phyloP scores from a whole-genome alignment of 2,888 invertebrate species.

The Calameuta filiformis region DNA sequence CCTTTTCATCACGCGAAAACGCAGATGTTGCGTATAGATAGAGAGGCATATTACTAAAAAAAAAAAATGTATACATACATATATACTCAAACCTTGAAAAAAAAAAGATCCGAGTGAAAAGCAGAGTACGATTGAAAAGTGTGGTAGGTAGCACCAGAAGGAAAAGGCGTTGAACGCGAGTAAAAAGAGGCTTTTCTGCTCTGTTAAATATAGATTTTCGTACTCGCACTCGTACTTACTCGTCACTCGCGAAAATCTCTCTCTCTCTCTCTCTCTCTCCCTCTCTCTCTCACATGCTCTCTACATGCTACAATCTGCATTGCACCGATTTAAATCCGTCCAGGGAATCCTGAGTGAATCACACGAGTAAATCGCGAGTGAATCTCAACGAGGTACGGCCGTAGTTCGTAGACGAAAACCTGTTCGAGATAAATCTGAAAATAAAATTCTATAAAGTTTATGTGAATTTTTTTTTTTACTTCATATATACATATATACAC shows the following conservation, averaged over 20 bases:
- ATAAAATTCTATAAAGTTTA: neutral
- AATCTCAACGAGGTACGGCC: neutral
- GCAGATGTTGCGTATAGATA: neutral
- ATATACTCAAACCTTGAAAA: neutral
- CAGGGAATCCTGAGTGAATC: neutral
- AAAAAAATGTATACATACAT: neutral
- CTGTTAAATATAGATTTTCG: constrained; percentile 32
- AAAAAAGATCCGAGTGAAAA: neutral
- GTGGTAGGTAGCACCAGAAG: neutral
- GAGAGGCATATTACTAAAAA: neutral
- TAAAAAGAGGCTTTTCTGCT: constrained; percentile 42
- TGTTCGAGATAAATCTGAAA: neutral
- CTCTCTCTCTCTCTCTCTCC: neutral
- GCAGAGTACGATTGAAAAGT: neutral
- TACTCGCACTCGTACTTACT: neutral
- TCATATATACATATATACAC: neutral
- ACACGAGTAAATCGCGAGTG: neutral
- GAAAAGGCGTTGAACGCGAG: constrained; percentile 34
- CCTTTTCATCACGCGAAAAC: neutral
- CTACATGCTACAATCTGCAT: neutral
- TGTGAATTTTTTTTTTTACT: neutral
- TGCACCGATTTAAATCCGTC: constrained; percentile 8
- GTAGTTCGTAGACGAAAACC: neutral
- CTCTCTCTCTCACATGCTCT: neutral
- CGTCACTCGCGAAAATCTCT: neutral